Base-by-base conservation (phyloP, 2,888 invertebrate genomes). In the Drosophila borborema region DNA sequence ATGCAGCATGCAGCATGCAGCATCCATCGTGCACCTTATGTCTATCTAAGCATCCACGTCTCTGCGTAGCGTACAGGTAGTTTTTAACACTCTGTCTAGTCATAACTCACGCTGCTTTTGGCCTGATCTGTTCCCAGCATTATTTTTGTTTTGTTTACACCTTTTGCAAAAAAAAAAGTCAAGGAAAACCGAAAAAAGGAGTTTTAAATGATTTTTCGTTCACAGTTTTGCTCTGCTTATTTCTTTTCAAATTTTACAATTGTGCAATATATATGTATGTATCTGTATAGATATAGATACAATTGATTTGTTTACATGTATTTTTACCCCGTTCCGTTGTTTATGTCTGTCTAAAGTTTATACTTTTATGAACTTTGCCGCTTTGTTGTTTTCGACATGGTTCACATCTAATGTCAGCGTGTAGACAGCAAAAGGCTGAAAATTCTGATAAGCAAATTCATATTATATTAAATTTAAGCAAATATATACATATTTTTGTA, bases 151-250 rank as follows among this genome's bases (percentile, higher is more conserved):
- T 73, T 80, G 83, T 85, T 86, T 81, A 80, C 87, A 82, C 89
- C 89, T 84, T 84, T 84, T 85, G 88, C 88, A 58, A 84, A 86
- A 77, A n/a, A 84, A 83, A 77, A 84, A 83, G 71, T 81, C 64
- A 64, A 69, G 40, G 60, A 65, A 75, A 60, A 41, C 16, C 23
- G 2, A n/a, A 56, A 56, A 18, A 31, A 45, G 20, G 18, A 43
- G 55, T 55, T 16, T n/a, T 38, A 12, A 45, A 51, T 54, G 28
- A 62, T 74, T 77, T 77, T 65, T 61, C 70, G 64, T 81, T 64
- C 61, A 34, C 80, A 84, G 81, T 38, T 54, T 54, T n/a, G 54
- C 38, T 28, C 10, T 23, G 75, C 81, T 85, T 87, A 84, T 89
- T 86, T 86, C 72, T 80, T 84, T 84, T 86, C 34, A 56, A 72